Evolutionary conservation across 2,113 vertebrate genomes (phyloP).

Genomic region (Ursus arctos): DNA sequence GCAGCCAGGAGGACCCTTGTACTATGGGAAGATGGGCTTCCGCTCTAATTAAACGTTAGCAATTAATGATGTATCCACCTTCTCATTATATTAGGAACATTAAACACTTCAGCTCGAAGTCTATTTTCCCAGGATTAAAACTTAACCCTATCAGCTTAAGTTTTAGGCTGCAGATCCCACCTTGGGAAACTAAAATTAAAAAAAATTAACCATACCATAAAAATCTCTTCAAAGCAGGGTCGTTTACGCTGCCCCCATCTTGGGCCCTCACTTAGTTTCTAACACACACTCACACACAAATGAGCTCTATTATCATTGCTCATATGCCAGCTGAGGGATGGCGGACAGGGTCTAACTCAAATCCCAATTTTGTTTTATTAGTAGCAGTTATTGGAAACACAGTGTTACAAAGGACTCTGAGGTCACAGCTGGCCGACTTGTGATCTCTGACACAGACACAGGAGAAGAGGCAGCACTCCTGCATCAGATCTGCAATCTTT

Average conservation of each 20-base stretch:
- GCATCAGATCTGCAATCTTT: not conserved
- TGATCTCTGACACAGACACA: not conserved
- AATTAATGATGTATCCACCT: not conserved
- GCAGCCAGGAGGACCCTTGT: not conserved
- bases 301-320: not conserved
- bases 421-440: not conserved
- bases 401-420: not conserved
- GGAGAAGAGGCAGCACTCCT: not conserved
- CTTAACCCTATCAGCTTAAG: not conserved
- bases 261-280: not conserved
- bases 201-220: not conserved
- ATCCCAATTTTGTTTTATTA: not conserved
- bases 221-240: not conserved
- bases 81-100: not conserved
- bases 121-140: constrained; percentile 25
- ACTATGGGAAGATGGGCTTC: not conserved
- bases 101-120: not conserved
- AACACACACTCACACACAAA: not conserved
- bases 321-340: not conserved
- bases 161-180: not conserved
- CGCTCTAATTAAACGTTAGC: not conserved
- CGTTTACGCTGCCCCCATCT: not conserved
- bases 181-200: not conserved
- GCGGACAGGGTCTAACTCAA: not conserved
- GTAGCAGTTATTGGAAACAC: not conserved